phyloP scores from a whole-genome alignment of 2,113 vertebrate species.

The Deroptyus accipitrinus region DNA sequence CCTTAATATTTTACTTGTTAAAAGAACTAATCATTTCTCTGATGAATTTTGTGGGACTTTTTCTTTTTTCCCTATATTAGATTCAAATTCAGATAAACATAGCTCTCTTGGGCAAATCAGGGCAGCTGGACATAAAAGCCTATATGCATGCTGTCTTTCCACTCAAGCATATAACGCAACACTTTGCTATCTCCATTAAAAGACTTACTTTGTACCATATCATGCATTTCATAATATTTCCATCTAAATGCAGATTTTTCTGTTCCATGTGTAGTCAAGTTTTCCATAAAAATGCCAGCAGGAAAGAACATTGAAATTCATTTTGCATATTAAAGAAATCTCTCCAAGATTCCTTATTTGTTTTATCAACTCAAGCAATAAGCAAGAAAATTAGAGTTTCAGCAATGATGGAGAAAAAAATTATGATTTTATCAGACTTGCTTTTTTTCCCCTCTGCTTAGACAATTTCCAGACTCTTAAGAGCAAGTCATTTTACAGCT shows the following conservation, averaged over 20 bases:
- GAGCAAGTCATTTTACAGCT: constrained; percentile 55
- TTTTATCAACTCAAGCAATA: constrained; percentile 83
- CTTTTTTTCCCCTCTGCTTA: constrained; percentile 31
- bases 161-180: constrained; percentile 74
- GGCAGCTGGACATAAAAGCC: constrained; percentile 68
- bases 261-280: constrained; percentile 72
- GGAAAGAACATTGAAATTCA: constrained; percentile 78
- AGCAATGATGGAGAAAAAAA: constrained; percentile 69
- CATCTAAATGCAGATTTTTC: constrained; percentile 87
- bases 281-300: constrained; percentile 82
- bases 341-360: constrained; percentile 75
- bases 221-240: constrained; percentile 81
- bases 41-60: background rate
- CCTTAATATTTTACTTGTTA: constrained; percentile 19
- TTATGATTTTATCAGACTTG: constrained; percentile 72
- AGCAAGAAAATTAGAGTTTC: constrained; percentile 80
- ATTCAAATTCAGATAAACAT: background rate
- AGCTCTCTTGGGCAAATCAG: constrained; percentile 56
- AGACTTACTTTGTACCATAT: constrained; percentile 67
- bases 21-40: background rate
- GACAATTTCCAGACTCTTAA: constrained; percentile 63
- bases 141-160: constrained; percentile 64
- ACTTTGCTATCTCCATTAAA: constrained; percentile 73
- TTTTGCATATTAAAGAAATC: constrained; percentile 80
- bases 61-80: background rate